phyloP scores from a whole-genome alignment of 2,797 vertebrate genomes.

The Huso huso region DNA sequence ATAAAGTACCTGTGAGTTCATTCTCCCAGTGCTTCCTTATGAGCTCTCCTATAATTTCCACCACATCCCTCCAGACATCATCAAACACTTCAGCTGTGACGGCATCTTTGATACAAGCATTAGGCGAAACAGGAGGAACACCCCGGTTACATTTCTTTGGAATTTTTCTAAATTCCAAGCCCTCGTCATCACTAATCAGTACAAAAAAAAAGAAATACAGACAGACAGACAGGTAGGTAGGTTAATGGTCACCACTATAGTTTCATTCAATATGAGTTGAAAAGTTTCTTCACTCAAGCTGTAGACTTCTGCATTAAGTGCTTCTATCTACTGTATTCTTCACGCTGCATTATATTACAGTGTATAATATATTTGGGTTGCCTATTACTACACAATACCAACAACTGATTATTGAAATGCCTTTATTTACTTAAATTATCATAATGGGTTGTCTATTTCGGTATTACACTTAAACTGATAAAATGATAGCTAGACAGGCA shows the following conservation, averaged over 20 bases:
- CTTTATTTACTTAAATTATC: too few species aligned
- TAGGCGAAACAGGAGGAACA: conserved; percentile 68
- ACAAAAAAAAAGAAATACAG: conserved; percentile 25
- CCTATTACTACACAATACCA: too few species aligned
- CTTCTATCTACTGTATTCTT: too few species aligned
- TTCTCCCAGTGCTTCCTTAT: conserved; percentile 59
- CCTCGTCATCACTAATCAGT: conserved; percentile 53
- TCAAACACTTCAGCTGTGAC: conserved; percentile 69
- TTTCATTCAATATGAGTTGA: too few species aligned
- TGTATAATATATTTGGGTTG: too few species aligned
- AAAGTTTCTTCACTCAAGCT: too few species aligned
- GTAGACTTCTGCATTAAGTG: too few species aligned
- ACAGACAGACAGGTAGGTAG: neutral
- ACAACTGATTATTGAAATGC: too few species aligned
- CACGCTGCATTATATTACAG: too few species aligned
- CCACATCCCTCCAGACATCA: conserved; percentile 52
- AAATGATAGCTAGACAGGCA: too few species aligned
- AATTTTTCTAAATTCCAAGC: conserved; percentile 43
- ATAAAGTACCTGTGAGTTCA: conserved; percentile 47
- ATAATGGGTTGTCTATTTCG: too few species aligned
- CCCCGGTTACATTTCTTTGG: conserved; percentile 38
- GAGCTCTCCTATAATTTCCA: conserved; percentile 53
- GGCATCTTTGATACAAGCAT: conserved; percentile 60
- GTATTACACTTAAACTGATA: too few species aligned
- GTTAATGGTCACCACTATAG: neutral